Evolutionary conservation across 2,113 vertebrate genomes (phyloP).

Genomic region (Peromyscus leucopus): DNA sequence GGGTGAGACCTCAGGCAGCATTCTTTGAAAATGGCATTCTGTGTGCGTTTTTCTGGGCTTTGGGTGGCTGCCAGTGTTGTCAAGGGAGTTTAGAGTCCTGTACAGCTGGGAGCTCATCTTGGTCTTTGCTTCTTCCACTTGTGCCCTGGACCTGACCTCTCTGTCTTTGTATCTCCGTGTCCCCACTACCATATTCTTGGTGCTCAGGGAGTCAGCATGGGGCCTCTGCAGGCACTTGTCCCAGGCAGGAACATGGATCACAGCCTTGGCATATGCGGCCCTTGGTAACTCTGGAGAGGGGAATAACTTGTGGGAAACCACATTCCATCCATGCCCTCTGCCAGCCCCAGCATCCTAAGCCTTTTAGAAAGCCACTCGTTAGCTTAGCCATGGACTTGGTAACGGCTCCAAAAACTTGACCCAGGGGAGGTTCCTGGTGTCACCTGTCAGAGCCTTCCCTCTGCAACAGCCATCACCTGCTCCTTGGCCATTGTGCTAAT

Average conservation of each 20-base stretch:
- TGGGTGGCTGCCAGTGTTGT: slow-evolving; percentile 56
- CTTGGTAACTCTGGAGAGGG: not conserved
- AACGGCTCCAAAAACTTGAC: not conserved
- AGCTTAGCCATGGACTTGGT: not conserved
- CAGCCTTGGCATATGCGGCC: not conserved
- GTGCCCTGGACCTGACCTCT: not conserved
- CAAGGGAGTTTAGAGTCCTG: not conserved
- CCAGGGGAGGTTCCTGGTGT: not conserved
- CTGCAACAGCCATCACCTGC: not conserved
- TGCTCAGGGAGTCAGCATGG: not conserved
- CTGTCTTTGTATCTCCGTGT: not conserved
- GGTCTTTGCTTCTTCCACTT: not conserved
- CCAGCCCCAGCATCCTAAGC: not conserved
- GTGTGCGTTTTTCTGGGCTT: not conserved
- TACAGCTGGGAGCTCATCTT: not conserved
- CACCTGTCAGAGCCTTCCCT: not conserved
- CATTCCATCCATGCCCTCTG: not conserved
- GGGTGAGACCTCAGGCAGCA: not conserved
- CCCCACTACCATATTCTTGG: not conserved
- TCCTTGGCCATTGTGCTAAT: not conserved
- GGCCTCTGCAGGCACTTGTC: slow-evolving; percentile 55
- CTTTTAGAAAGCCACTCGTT: not conserved
- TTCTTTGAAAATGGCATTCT: slow-evolving; percentile 7
- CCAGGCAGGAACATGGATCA: not conserved
- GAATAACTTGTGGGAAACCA: not conserved